Evolutionary conservation across 2,797 vertebrate species (phyloP).

Genomic region (Pteronotus mesoamericanus): DNA sequence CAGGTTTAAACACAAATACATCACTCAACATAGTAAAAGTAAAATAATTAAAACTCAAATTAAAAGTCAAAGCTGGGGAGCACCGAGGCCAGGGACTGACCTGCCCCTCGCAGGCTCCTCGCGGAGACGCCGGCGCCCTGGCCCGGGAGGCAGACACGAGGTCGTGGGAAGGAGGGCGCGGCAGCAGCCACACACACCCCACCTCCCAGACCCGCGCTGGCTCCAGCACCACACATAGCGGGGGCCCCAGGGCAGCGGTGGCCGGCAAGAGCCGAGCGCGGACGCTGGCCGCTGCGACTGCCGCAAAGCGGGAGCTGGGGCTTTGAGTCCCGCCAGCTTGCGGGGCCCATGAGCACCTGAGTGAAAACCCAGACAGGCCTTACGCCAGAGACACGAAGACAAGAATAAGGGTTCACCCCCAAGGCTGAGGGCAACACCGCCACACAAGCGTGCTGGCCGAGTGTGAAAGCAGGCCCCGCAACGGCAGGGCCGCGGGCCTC

Average conservation of each 20-base stretch:
- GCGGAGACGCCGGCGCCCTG: neutral
- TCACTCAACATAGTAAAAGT: neutral
- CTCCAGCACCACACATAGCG: neutral
- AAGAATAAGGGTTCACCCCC: neutral
- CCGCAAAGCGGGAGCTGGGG: neutral
- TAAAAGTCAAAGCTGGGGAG: neutral
- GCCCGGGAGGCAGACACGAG: neutral
- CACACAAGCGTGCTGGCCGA: neutral
- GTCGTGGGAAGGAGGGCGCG: neutral
- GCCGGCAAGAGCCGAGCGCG: neutral
- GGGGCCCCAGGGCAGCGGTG: neutral
- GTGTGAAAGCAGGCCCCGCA: neutral
- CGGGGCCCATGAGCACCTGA: neutral
- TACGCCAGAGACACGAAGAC: neutral
- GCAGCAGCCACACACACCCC: neutral
- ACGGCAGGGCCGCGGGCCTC: neutral
- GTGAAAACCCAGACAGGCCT: neutral
- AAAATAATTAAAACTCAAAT: neutral
- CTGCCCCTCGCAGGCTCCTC: rapidly evolving
- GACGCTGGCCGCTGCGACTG: neutral
- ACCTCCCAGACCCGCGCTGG: neutral
- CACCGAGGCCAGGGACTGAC: neutral
- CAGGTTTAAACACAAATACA: neutral
- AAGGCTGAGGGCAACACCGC: neutral
- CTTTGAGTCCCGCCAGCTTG: neutral